These are phyloP conservation scores for Trachurus trachurus DNA, from an alignment of 2,797 vertebrate species.

Conservation along the genomic window DNA sequence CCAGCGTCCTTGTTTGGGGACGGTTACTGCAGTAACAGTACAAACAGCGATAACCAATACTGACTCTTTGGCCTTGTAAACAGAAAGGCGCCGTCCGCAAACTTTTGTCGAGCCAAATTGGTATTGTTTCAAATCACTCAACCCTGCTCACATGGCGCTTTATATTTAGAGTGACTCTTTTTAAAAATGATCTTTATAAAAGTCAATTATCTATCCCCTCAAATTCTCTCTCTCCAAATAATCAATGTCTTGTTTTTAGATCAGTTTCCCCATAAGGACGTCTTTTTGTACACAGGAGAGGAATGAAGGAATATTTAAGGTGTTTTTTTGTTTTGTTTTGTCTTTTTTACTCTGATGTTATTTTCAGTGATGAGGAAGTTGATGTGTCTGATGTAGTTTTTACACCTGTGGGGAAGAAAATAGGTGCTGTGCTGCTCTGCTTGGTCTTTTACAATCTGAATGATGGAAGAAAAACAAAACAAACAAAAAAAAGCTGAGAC, in stretches of 20 bases:
- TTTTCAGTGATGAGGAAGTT: conserved; percentile 20
- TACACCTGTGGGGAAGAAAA: conserved; percentile 17
- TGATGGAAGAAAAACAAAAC: neutral
- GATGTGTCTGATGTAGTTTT: conserved; percentile 35
- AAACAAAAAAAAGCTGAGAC: conserved; percentile 4
- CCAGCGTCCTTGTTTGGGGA: conserved; percentile 50
- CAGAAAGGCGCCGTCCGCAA: conserved; percentile 28
- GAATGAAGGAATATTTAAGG: neutral
- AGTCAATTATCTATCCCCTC: neutral
- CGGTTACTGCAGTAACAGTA: conserved; percentile 55
- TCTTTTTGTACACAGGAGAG: conserved; percentile 21
- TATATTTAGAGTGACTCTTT: conserved; percentile 12
- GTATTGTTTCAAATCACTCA: conserved; percentile 5
- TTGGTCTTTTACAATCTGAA: conserved; percentile 33
- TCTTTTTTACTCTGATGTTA: conserved; percentile 29
- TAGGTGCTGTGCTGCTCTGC: conserved; percentile 38
- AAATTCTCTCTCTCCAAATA: conserved; percentile 4
- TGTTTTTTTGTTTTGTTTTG: neutral
- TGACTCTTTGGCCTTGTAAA: conserved; percentile 36
- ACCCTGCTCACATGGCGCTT: neutral
- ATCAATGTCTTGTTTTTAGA: conserved; percentile 20
- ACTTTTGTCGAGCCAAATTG: conserved; percentile 19
- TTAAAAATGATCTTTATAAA: neutral
- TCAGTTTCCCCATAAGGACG: neutral
- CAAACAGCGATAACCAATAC: conserved; percentile 46